These are phyloP conservation scores for Enteromius argenteus DNA, from an alignment of 2,797 vertebrate genomes.

Conservation along the genomic window DNA sequence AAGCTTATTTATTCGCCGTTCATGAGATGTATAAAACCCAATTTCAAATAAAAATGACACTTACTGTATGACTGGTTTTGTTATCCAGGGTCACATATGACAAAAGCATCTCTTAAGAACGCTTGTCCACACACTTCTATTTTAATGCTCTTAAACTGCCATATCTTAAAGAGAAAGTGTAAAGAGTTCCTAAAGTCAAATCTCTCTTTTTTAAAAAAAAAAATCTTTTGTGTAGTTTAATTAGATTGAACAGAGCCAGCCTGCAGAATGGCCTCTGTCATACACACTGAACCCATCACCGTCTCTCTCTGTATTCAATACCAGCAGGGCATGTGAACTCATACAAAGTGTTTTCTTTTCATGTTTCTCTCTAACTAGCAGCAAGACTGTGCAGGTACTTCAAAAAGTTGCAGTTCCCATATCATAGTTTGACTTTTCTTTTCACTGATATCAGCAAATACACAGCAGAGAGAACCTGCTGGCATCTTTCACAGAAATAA, in stretches of 20 bases:
- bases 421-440: constrained; percentile 78
- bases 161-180: constrained; percentile 49
- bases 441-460: constrained; percentile 85
- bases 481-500: constrained; percentile 74
- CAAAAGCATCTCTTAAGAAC: neutral
- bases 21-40: too few species aligned
- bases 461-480: constrained; percentile 69
- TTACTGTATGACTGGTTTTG: too few species aligned
- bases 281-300: constrained; percentile 42
- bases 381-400: constrained; percentile 75
- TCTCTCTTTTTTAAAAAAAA: constrained; percentile 43
- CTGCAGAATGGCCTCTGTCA: constrained; percentile 68
- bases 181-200: constrained; percentile 55
- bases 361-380: constrained; percentile 72
- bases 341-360: constrained; percentile 80
- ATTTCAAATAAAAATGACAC: too few species aligned
- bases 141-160: constrained; percentile 56
- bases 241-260: constrained; percentile 74
- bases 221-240: constrained; percentile 76
- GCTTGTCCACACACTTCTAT: neutral
- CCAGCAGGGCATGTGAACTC: constrained; percentile 81
- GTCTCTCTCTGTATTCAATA: constrained; percentile 73
- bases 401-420: constrained; percentile 79
- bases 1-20: too few species aligned
- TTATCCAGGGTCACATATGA: neutral